Percentiles rank a stretch among this genome's conserved stretches.
Evolutionary conservation across 2,888 invertebrate species (phyloP).

Genomic region (Rhaphigaster nebulosa): DNA sequence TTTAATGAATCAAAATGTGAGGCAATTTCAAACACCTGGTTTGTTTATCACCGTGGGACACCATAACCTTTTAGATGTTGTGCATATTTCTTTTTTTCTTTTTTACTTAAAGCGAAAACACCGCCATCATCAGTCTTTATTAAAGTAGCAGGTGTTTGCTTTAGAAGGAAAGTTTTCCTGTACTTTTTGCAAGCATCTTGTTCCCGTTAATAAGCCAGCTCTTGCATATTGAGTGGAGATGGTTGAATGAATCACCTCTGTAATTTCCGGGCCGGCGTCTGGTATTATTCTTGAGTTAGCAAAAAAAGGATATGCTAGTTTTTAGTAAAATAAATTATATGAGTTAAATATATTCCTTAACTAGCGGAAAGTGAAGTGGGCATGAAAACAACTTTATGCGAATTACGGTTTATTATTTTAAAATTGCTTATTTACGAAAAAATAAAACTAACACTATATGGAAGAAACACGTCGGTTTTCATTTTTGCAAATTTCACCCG

Average conservation of each 20-base stretch:
- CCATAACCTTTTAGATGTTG: not conserved
- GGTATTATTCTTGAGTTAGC: too few species aligned
- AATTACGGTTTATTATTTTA: too few species aligned
- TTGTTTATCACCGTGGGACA: not conserved
- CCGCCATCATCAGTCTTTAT: not conserved
- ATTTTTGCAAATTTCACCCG: too few species aligned
- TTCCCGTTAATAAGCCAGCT: not conserved
- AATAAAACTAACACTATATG: too few species aligned
- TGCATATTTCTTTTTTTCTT: not conserved
- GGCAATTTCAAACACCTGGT: not conserved
- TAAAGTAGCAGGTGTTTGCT: slow-evolving; percentile 16
- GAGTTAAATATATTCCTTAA: too few species aligned
- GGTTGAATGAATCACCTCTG: not conserved
- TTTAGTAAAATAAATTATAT: too few species aligned
- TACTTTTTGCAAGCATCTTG: not conserved
- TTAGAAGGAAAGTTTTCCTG: not conserved
- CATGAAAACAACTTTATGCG: too few species aligned
- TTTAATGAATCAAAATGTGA: not conserved
- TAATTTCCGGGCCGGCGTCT: not conserved
- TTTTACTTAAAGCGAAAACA: not conserved
- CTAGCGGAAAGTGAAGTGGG: too few species aligned
- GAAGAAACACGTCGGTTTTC: too few species aligned
- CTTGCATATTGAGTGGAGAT: not conserved
- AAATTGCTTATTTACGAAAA: too few species aligned
- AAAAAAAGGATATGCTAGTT: too few species aligned